Conservation (phyloP, 2,113 vertebrate species). For the Gasterosteus aculeatus region DNA sequence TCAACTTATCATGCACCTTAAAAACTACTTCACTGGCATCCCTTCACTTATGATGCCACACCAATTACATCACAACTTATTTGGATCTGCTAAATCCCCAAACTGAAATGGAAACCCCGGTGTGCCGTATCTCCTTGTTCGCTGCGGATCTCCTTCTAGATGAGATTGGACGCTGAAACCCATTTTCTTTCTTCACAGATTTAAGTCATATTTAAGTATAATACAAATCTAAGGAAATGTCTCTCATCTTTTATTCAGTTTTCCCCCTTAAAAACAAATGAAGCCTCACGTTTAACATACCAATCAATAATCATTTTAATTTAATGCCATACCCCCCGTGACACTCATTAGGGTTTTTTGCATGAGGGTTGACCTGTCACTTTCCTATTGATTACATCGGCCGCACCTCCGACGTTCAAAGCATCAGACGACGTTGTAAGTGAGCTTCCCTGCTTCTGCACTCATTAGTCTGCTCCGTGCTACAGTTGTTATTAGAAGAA, state of each 20-base stretch:
- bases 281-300: background rate
- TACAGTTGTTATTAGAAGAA: slow-evolving; percentile 13
- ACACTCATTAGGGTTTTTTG: slow-evolving; percentile 8
- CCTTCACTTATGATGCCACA: slow-evolving; percentile 24
- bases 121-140: slow-evolving; percentile 13
- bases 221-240: slow-evolving; percentile 10
- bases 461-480: background rate
- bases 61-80: slow-evolving; percentile 31
- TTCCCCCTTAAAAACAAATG: background rate
- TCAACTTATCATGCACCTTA: slow-evolving; percentile 25
- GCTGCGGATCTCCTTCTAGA: slow-evolving; percentile 4
- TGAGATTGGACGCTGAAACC: slow-evolving; percentile 14
- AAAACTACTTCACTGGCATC: slow-evolving; percentile 24
- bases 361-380: background rate
- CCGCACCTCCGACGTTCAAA: background rate
- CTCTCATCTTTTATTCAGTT: background rate
- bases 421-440: background rate
- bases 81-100: slow-evolving; percentile 43
- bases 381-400: background rate
- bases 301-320: slow-evolving; percentile 24
- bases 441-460: slow-evolving; percentile 5
- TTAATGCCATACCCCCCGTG: background rate
- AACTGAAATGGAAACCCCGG: slow-evolving; percentile 19
- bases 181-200: slow-evolving; percentile 28
- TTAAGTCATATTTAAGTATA: slow-evolving; percentile 5